These are phyloP conservation scores for Cirrhinus mrigala DNA, from an alignment of 2,797 vertebrate genomes.

Conservation along the genomic window DNA sequence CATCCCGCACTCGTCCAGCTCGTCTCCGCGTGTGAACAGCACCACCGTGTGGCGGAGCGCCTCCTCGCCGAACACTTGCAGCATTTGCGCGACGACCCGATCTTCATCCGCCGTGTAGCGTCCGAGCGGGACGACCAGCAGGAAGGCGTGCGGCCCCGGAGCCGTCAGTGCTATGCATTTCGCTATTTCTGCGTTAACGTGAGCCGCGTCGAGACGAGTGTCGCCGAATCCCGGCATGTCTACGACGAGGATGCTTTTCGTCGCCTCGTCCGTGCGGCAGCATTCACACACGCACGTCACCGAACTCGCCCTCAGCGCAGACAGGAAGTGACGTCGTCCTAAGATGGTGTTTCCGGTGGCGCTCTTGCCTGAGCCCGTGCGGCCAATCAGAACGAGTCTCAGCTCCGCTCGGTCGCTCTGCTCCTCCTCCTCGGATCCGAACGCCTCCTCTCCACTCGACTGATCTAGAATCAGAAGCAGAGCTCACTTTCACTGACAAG, in stretches of 20 bases:
- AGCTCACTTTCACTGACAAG: no score
- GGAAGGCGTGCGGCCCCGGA: conserved; percentile 83
- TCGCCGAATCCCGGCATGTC: conserved; percentile 83
- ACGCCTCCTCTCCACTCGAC: neutral
- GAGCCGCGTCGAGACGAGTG: conserved; percentile 69
- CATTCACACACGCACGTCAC: conserved; percentile 75
- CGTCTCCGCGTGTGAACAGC: conserved; percentile 79
- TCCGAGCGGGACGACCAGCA: conserved; percentile 81
- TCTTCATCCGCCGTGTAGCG: conserved; percentile 77
- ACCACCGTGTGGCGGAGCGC: conserved; percentile 74
- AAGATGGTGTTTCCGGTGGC: conserved; percentile 83
- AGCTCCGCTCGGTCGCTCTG: conserved; percentile 64
- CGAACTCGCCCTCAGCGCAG: conserved; percentile 73
- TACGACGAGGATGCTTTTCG: conserved; percentile 71
- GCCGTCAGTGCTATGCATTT: conserved; percentile 77
- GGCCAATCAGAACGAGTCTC: conserved; percentile 79
- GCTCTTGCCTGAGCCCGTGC: conserved; percentile 81
- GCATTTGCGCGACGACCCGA: conserved; percentile 67
- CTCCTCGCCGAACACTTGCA: conserved; percentile 73
- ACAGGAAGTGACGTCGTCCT: conserved; percentile 73
- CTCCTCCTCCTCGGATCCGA: conserved; percentile 24
- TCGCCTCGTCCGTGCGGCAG: conserved; percentile 52
- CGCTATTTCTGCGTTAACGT: conserved; percentile 74
- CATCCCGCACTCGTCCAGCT: conserved; percentile 65
- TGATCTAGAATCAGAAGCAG: conserved; percentile 13